Percentiles rank a stretch among this genome's conserved stretches.
Evolutionary conservation across 2,797 vertebrate species (phyloP).

Genomic region (Melanotaenia boesemani): DNA sequence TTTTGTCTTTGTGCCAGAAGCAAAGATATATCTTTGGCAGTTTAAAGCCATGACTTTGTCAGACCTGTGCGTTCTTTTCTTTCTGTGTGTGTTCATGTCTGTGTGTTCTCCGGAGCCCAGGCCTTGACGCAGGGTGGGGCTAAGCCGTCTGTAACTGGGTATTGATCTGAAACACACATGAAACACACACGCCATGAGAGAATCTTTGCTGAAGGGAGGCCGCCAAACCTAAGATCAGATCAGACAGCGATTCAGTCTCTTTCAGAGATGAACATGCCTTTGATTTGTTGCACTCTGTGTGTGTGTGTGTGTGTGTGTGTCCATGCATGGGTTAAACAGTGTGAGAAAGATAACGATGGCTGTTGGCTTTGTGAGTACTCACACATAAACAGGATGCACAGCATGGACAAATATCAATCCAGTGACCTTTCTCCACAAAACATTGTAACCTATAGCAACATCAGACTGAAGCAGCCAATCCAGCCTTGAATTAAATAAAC

Average conservation of each 20-base stretch:
- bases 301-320: slow-evolving; percentile 20
- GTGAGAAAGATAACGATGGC: slow-evolving; percentile 39
- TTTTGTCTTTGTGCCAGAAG: slow-evolving; percentile 18
- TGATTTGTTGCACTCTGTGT: slow-evolving; percentile 40
- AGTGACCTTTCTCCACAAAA: slow-evolving; percentile 43
- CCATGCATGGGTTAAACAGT: slow-evolving; percentile 12
- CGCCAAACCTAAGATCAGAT: slow-evolving; percentile 59
- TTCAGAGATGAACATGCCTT: slow-evolving; percentile 50
- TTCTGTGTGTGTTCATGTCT: slow-evolving; percentile 11
- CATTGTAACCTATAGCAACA: slow-evolving; percentile 19
- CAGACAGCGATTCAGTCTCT: slow-evolving; percentile 54
- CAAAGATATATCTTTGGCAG: slow-evolving; percentile 7
- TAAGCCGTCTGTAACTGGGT: slow-evolving; percentile 59
- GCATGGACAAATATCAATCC: slow-evolving; percentile 23
- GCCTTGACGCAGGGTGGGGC: slow-evolving; percentile 46
- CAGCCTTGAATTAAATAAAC: not conserved
- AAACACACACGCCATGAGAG: slow-evolving; percentile 29
- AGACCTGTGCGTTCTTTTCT: slow-evolving; percentile 8
- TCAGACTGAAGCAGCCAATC: not conserved
- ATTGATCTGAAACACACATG: slow-evolving; percentile 66
- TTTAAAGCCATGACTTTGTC: slow-evolving; percentile 34
- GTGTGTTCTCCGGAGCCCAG: slow-evolving; percentile 22
- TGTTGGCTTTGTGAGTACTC: slow-evolving; percentile 2
- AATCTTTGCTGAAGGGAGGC: slow-evolving; percentile 32
- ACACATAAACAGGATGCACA: slow-evolving; percentile 11